Base-by-base conservation (phyloP, 2,113 vertebrate species). In the Peromyscus leucopus region DNA sequence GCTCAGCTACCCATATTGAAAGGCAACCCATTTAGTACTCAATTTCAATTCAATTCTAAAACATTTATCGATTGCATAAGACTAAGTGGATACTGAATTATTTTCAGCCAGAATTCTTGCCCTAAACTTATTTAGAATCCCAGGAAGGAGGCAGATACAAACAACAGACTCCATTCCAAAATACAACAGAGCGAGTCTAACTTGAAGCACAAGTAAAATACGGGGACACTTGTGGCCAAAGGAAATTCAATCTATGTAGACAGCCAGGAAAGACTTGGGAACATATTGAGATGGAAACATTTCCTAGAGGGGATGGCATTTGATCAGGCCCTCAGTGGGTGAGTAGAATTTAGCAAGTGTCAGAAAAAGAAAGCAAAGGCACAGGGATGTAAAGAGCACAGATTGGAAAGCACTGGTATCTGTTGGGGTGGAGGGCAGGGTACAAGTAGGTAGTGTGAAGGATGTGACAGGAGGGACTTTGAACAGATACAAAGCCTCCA, bases 1-100 rank as follows among this genome's bases (percentile, higher is more conserved):
- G 46, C 31, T 89, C 42, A 87, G 55, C 76, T 5, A 46, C 16
- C 78, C 46, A n/a, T 74, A 93, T 61, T 80, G 55, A 92, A 48
- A 97, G 24, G 13, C 39, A 79, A 48, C 42, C 28, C 26, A n/a
- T 46, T 7, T 46, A 71, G 59, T 57, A 42, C 3, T 46, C 94
- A 69, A 83, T 85, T 97, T 97, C 72, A 96, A 84, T 87, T 93
- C 48, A 65, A 69, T 87, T 90, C n/a, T 46, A 94, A 87, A 96
- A 82, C 78, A 86, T 13, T 51, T 55, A 90, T 16, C 1, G 0
- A 84, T 88, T 21, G 1, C 24, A 5, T 51, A 95, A 26, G 24
- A 78, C 87, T 89, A 67, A 42, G 42, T 87, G 51, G 79, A 94
- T 69, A 83, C 15, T 22, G 69, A 72, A 13, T 84, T 74, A 92